Evolutionary conservation across 2,113 vertebrate genomes (phyloP).

Genomic region (Amphiprion percula): DNA sequence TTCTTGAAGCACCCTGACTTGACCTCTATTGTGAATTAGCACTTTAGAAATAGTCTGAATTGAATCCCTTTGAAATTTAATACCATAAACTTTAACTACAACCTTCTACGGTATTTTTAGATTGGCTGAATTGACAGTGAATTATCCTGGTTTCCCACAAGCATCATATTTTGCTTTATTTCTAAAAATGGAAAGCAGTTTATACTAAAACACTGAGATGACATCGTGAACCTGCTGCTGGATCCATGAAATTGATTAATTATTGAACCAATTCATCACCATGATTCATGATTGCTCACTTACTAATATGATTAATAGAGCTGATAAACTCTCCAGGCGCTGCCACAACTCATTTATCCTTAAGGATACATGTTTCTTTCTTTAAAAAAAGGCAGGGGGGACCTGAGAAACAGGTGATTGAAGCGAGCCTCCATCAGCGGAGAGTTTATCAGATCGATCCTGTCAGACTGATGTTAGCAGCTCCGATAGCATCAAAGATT

Average conservation of each 20-base stretch:
- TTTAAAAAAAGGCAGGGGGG: background rate
- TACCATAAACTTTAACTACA: background rate
- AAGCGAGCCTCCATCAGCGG: constrained; percentile 22
- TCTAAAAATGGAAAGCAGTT: background rate
- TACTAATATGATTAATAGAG: constrained; percentile 27
- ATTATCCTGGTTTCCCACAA: constrained; percentile 26
- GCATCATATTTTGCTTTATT: background rate
- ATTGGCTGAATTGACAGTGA: constrained; percentile 23
- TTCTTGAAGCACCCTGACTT: too few species aligned
- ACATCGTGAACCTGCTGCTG: background rate
- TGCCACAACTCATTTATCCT: constrained; percentile 3
- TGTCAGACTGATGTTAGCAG: constrained; percentile 30
- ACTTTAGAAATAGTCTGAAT: too few species aligned
- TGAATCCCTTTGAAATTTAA: background rate
- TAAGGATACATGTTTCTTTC: constrained; percentile 5
- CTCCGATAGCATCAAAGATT: constrained; percentile 25
- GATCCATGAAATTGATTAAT: background rate
- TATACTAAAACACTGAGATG: background rate
- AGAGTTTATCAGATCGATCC: constrained; percentile 27
- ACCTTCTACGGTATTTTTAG: background rate
- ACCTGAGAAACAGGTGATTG: background rate
- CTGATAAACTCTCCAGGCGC: constrained; percentile 17
- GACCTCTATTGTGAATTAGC: too few species aligned
- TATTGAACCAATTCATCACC: constrained; percentile 3
- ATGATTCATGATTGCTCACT: background rate